These are phyloP conservation scores for Brachynemurus nebulosus DNA, from an alignment of 2,888 invertebrate species.

Conservation along the genomic window DNA sequence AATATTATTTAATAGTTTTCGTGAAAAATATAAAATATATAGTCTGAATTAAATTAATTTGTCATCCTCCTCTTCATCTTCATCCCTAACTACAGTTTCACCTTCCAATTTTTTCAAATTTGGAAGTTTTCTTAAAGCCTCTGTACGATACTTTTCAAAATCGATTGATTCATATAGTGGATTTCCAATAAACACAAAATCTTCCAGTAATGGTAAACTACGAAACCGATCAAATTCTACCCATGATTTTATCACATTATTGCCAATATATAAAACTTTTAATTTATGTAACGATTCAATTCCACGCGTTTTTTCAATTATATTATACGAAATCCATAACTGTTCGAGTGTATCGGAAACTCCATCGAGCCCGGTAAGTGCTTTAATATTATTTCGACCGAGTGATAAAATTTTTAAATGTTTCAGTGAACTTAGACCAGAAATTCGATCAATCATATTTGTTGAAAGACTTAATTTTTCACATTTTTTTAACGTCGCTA, in stretches of 20 bases:
- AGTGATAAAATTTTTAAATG: conserved; percentile 72
- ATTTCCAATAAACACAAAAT: conserved; percentile 63
- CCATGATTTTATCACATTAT: conserved; percentile 83
- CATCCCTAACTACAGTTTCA: neutral
- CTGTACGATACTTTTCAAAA: neutral
- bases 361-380: conserved; percentile 77
- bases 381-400: conserved; percentile 83
- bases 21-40: too few relatives aligned
- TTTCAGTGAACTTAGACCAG: conserved; percentile 68
- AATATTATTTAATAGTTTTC: too few relatives aligned
- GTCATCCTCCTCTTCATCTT: neutral
- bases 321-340: conserved; percentile 89
- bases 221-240: conserved; percentile 70
- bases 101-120: neutral
- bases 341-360: conserved; percentile 80
- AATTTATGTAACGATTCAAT: conserved; percentile 66
- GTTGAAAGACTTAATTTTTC: conserved; percentile 81
- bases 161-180: neutral
- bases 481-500: conserved; percentile 60
- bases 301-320: conserved; percentile 85
- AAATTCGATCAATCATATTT: conserved; percentile 87
- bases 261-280: conserved; percentile 68
- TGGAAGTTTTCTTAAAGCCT: neutral
- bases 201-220: conserved; percentile 55
- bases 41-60: too few relatives aligned